These are phyloP conservation scores for Cyclophora albipunctata DNA, from an alignment of 2,888 invertebrate species.

Conservation along the genomic window DNA sequence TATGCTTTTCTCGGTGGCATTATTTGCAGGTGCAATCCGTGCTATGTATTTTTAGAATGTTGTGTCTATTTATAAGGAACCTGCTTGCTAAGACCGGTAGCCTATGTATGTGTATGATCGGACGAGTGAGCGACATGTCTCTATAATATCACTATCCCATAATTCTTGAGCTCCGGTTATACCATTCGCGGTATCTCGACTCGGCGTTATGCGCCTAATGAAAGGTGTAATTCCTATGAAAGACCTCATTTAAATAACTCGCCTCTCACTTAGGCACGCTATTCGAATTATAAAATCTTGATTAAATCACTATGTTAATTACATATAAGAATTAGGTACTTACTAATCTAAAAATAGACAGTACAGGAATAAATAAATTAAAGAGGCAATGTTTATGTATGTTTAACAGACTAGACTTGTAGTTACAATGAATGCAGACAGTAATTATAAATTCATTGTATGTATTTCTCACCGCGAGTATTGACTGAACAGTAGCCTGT, in stretches of 20 bases:
- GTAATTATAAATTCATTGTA: slow-evolving; percentile 13
- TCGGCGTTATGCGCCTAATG: too few relatives aligned
- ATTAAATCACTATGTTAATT: too few relatives aligned
- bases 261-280: too few relatives aligned
- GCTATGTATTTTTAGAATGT: slow-evolving; percentile 59
- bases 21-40: slow-evolving; percentile 60
- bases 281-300: too few relatives aligned
- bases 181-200: slow-evolving; percentile 1
- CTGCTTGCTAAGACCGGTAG: slow-evolving; percentile 47
- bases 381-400: too few relatives aligned
- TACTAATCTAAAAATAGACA: too few relatives aligned
- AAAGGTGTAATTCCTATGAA: too few relatives aligned
- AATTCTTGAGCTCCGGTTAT: slow-evolving; percentile 9
- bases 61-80: slow-evolving; percentile 61
- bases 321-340: too few relatives aligned
- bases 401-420: too few relatives aligned
- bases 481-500: slow-evolving; percentile 24
- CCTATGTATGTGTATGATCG: slow-evolving; percentile 45
- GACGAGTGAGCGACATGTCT: slow-evolving; percentile 28
- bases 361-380: too few relatives aligned
- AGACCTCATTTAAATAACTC: too few relatives aligned
- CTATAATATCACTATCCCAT: slow-evolving; percentile 24
- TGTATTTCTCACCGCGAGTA: slow-evolving; percentile 17
- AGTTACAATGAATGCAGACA: neutral
- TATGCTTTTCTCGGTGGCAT: slow-evolving; percentile 8